Evolutionary conservation across 2,113 vertebrate species (phyloP).

Genomic region (Sisor rabdophorus): DNA sequence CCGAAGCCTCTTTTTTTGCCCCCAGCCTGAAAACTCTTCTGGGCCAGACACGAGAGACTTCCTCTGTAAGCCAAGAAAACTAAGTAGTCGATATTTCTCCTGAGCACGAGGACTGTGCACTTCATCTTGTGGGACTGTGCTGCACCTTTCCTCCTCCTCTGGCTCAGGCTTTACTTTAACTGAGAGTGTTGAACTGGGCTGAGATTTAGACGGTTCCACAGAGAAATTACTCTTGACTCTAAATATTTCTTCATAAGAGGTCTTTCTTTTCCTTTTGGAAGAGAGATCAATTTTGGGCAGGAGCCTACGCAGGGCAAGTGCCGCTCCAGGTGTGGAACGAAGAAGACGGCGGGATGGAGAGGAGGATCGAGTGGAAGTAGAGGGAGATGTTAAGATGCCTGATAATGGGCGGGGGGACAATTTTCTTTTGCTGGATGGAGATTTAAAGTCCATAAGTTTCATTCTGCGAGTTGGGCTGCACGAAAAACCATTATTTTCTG

Average conservation of each 20-base stretch:
- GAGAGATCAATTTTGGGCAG: conserved; percentile 61
- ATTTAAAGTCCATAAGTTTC: conserved; percentile 79
- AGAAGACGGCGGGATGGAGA: conserved; percentile 62
- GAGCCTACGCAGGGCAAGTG: conserved; percentile 61
- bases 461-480: conserved; percentile 69
- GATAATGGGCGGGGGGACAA: conserved; percentile 32
- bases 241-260: conserved; percentile 48
- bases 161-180: conserved; percentile 65
- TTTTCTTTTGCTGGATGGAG: conserved; percentile 68
- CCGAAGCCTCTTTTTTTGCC: conserved; percentile 74
- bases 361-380: conserved; percentile 54
- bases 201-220: conserved; percentile 15
- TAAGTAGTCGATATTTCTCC: conserved; percentile 76
- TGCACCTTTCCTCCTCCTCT: conserved; percentile 51
- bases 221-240: conserved; percentile 31
- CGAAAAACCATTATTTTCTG: conserved; percentile 51
- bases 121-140: conserved; percentile 61
- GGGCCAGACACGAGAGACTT: conserved; percentile 70
- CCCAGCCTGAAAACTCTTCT: conserved; percentile 73
- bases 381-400: conserved; percentile 41
- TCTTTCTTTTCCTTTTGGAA: conserved; percentile 36
- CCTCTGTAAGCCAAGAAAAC: conserved; percentile 73
- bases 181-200: conserved; percentile 50
- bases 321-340: conserved; percentile 66
- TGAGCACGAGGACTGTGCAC: conserved; percentile 67